Evolutionary conservation across 2,797 vertebrate genomes (phyloP), one percentile per base, ranked within the genome.

Genomic region (Acanthurus tractus): DNA sequence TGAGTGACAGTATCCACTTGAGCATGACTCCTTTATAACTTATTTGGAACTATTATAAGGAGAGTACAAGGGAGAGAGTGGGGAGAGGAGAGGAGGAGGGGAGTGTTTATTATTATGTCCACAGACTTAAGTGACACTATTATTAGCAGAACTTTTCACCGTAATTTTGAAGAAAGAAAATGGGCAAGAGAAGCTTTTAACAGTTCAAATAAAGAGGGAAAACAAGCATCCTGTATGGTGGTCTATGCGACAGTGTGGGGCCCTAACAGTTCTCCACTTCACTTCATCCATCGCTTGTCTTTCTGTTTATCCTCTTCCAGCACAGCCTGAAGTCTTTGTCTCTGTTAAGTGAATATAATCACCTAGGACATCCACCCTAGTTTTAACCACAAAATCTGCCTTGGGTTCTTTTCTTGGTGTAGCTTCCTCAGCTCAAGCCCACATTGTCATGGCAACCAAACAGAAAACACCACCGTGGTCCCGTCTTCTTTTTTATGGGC

Each of bases 401-500:
- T 18, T 18, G 13, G 45, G 20, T 52, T 82, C 50, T 80, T 63
- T 64, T 83, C 81, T 74, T 29, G 71, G 70, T 63, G 46, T 49
- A 72, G 62, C 63, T 42, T 71, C 46, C 13, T 70, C 45, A 53
- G 46, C 58, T 67, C 15, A 22, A 72, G 44, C 68, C 76, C 70
- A 79, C 50, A 76, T 76, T 50, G 23, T 78, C 71, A 71, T 29
- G 56, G 80, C 50, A 86, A 88, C 86, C 79, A 91, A 89, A 91
- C 85, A 89, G 42, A 58, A 88, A 87, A 90, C 85, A 90, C 52
- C 1, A 17, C 18, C 10, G 7, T 64, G 63, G 72, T 77, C 65
- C 61, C 22, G 12, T 69, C 8, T 22, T 25, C 25, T 58, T 52
- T 73, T 81, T 82, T 59, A 72, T 40, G 36, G 54, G 66, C 58